phyloP scores from a whole-genome alignment of 2,888 invertebrate genomes.

The Matsumyia berberina region DNA sequence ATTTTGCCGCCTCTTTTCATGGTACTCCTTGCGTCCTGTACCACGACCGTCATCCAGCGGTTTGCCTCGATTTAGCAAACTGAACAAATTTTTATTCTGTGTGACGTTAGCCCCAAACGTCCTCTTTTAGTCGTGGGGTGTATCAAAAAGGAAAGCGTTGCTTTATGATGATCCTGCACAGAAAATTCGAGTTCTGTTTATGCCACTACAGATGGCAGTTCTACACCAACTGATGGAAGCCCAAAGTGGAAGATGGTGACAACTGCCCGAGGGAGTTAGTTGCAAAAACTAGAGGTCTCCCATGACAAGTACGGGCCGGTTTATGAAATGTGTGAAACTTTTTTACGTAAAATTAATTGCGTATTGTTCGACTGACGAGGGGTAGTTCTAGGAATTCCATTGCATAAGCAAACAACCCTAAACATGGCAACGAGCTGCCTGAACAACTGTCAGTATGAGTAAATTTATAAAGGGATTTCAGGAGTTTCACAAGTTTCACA shows the following conservation, averaged over 20 bases:
- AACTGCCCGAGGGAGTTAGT: conserved; percentile 18
- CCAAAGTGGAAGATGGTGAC: conserved; percentile 15
- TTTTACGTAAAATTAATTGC: too few species aligned
- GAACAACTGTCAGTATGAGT: too few species aligned
- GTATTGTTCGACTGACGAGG: too few species aligned
- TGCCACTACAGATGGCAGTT: background rate
- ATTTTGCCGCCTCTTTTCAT: background rate
- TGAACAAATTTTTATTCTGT: conserved; percentile 10
- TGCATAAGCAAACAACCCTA: too few species aligned
- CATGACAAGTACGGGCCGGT: background rate
- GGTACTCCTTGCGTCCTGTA: background rate
- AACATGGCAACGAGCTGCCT: too few species aligned
- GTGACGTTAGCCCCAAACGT: conserved; percentile 17
- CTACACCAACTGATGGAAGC: background rate
- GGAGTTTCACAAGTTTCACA: too few species aligned
- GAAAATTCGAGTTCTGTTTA: background rate
- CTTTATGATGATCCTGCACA: background rate
- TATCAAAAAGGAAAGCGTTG: background rate
- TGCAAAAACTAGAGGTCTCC: background rate
- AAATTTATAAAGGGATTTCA: too few species aligned
- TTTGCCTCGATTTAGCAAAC: conserved; percentile 4
- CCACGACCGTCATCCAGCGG: background rate
- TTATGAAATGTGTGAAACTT: too few species aligned
- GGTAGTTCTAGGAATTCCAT: too few species aligned
- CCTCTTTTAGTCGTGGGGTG: background rate